Evolutionary conservation across 2,797 vertebrate genomes (phyloP), one percentile per base, ranked within the genome.

Genomic region (Hybognathus amarus): DNA sequence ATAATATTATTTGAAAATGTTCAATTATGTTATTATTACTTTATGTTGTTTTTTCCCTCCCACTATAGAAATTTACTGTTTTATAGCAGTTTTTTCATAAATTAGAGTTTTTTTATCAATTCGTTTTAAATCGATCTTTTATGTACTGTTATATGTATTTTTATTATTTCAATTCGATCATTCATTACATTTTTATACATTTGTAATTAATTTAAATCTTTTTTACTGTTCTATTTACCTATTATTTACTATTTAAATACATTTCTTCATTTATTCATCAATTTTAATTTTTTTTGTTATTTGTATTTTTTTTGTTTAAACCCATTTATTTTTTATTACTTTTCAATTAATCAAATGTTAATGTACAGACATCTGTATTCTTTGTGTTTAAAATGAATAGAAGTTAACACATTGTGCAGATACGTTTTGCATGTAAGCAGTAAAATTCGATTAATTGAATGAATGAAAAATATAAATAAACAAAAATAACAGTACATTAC

Each of bases 31-130:
- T n/a, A n/a, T n/a, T n/a, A 10, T 12, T 56, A 11, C 10, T 5
- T 59, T 56, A 8, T 24, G 11, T 24, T 59, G 56, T 59, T 59
- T 59, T 24, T n/a, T 0, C n/a, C n/a, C 56, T 59, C n/a, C n/a
- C 1, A n/a, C n/a, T 24, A 59, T 59, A 13, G 4, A 12, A 24
- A 24, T 59, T 0, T 56, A 10, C 1, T 33, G 2, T n/a, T n/a
- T 33, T 33, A n/a, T n/a, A n/a, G n/a, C n/a, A n/a, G n/a, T n/a
- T 33, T 33, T 33, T 3, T 3, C 30, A 24, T 24, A 59, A 59
- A 24, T 59, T 0, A 5, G n/a, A n/a, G n/a, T n/a, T 0, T n/a
- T n/a, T 12, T 24, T 12, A 50, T 17, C 6, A 17, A n/a, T 11
- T 59, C 1, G 24, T 59, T 24, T 24, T 56, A n/a, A n/a, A n/a